Evolutionary conservation across 2,113 vertebrate species (phyloP), one percentile per base, ranked within the genome.

Genomic region (Lutjanus erythropterus): DNA sequence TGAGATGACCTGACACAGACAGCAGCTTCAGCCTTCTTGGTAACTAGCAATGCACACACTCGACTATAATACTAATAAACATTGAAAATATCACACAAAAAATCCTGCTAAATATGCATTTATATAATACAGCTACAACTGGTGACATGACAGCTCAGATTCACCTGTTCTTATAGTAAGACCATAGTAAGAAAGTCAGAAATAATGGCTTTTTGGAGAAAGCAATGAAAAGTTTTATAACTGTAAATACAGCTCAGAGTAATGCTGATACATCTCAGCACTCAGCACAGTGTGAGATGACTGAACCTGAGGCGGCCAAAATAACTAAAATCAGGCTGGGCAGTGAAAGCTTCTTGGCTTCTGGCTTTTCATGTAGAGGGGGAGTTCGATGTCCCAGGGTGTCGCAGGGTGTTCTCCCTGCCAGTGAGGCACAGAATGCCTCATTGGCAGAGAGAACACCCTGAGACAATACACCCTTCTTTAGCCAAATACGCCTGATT

Each of bases 231-330:
- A 62, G 49, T 49, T 50, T 16, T 23, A 18, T 75, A 2, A 29
- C 19, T 35, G 10, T 47, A 21, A 58, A 35, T 64, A n/a, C 42
- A 60, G 53, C 18, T 41, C 64, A 42, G n/a, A 50, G 46, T n/a
- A 68, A 68, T 18, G 23, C 23, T 75, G 27, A 55, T 59, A 35
- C 49, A 21, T 56, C 14, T 31, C 33, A 53, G 47, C 42, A 15
- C 52, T 67, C 62, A n/a, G 67, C 53, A 41, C 50, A 44, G 35
- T 37, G 29, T 64, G 58, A 61, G 50, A 50, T 19, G 44, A 16
- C 12, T 49, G 9, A 49, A 56, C 41, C 25, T 18, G 12, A 35
- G 16, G 11, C 7, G 39, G 27, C 44, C 53, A 60, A 39, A 72
- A n/a, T 9, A 37, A 35, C 25, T 21, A 2, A 46, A 25, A 47